Percentiles rank a stretch among this genome's conserved stretches.
Evolutionary conservation across 2,888 invertebrate genomes (phyloP).

Genomic region (Megamerina dolium): DNA sequence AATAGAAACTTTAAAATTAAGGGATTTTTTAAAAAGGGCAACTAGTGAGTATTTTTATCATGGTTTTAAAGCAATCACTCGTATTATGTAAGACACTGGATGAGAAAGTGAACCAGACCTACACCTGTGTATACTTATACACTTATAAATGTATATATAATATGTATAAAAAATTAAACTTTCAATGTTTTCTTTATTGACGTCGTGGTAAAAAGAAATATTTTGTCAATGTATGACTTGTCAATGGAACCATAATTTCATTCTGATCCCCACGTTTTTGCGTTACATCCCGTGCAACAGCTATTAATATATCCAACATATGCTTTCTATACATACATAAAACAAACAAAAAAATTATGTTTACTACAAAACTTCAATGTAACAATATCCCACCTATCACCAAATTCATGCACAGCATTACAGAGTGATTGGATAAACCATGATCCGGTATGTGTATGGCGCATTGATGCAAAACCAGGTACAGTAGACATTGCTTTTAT

Average conservation of each 20-base stretch:
- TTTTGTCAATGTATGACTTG: slow-evolving; percentile 30
- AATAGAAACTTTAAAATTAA: too few species aligned
- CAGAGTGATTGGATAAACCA: slow-evolving; percentile 48
- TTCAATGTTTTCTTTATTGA: too few species aligned
- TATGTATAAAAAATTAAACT: too few species aligned
- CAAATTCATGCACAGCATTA: slow-evolving; percentile 28
- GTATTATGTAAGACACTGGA: too few species aligned
- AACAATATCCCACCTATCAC: slow-evolving; percentile 26
- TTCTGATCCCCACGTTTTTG: slow-evolving; percentile 30
- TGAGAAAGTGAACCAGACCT: too few species aligned
- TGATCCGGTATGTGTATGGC: slow-evolving; percentile 37
- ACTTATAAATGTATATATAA: too few species aligned
- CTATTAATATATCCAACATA: slow-evolving; percentile 37
- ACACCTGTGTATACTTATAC: too few species aligned
- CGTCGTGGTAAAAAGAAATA: slow-evolving; percentile 34
- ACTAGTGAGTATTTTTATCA: too few species aligned
- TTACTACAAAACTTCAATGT: too few species aligned
- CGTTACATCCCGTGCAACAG: slow-evolving; percentile 29
- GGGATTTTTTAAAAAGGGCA: too few species aligned
- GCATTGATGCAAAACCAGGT: slow-evolving; percentile 38
- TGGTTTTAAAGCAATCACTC: too few species aligned
- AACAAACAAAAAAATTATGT: neutral
- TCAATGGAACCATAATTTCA: slow-evolving; percentile 36
- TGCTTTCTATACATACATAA: slow-evolving; percentile 33
- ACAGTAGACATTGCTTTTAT: slow-evolving; percentile 44